A percentile compares a stretch with the other conserved stretches of the same genome.
Conservation (phyloP, 2,888 invertebrate genomes). For the Trichogramma evanescens region DNA sequence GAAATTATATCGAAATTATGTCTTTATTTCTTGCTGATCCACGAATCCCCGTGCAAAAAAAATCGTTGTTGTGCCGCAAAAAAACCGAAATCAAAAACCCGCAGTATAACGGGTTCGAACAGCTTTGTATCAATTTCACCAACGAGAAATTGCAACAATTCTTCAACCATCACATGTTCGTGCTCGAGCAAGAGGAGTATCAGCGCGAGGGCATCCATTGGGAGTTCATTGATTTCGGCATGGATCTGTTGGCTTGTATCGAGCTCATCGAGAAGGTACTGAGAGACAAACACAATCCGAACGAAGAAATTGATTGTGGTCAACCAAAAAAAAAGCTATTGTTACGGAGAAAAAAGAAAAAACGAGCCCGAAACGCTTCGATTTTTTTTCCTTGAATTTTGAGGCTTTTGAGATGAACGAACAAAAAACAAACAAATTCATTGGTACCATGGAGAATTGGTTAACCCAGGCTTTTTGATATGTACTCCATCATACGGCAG, state of each 20-base stretch:
- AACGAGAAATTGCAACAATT: conserved; percentile 91
- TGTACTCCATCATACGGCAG: no score
- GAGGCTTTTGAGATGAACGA: no score
- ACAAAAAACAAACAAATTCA: no score
- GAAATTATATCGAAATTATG: no score
- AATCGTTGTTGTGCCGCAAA: not conserved
- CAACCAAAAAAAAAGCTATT: not conserved
- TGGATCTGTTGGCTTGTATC: conserved; percentile 92
- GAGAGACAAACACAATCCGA: conserved; percentile 7
- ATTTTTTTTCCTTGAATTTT: no score
- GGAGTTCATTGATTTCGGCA: conserved; percentile 90
- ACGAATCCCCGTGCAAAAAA: not conserved
- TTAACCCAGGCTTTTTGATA: no score
- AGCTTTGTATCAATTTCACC: conserved; percentile 90
- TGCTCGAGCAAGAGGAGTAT: conserved; percentile 89
- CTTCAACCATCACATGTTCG: conserved; percentile 94
- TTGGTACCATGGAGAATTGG: no score
- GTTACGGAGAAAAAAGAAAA: not conserved
- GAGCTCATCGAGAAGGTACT: conserved; percentile 88
- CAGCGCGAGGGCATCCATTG: conserved; percentile 85
- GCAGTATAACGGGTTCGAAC: conserved; percentile 84
- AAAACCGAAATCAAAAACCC: conserved; percentile 8
- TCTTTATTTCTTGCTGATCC: no score
- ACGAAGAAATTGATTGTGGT: not conserved
- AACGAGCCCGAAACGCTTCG: no score